Base-by-base conservation (phyloP, 2,888 invertebrate species). In the Unio pictorum region DNA sequence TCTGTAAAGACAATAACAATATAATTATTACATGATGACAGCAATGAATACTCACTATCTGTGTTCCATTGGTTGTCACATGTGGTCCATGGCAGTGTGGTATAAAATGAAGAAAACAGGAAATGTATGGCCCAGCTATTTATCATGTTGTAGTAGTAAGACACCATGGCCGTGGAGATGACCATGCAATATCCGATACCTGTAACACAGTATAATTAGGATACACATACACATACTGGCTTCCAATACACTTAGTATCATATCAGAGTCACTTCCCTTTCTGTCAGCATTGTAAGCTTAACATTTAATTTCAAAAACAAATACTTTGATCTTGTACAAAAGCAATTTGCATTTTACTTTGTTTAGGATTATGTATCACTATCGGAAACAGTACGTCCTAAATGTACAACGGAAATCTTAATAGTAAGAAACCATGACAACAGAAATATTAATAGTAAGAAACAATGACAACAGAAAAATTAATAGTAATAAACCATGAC, bases 141-240 rank as follows among this genome's bases (percentile, higher is more conserved):
- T 28, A 89, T 84, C 74, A 89, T 83, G 72, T 88, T 89, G 82
- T 89, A 89, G 78, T 89, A 89, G 67, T 87, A 79, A 62, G 84
- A 81, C 4, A 88, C 80, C 69, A 89, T 72, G 7, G 79, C 75
- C 2, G 87, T 85, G 54, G 86, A 81, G n/a, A 88, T 67, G 30
- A 88, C 86, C 88, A 89, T 89, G 45, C 85, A 84, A 75, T 84
- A 86, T 7, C 89, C 89, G 45, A 89, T 78, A 68, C 89, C 89
- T 87, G 78, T 0, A 75, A 74, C 8, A 65, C 28, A 64, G 26
- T 64, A 28, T 18, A 59, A 23, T 20, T 1, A 45, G 45, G 45
- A 45, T 15, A 18, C 45, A 68, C 2, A 15, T 58, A 15, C 30
- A 68, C 2, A 15, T 58, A 15, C 30, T 62, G 20, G n/a, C 1